These are phyloP conservation scores for Serrognathus titanus DNA, from an alignment of 2,888 invertebrate genomes.

Conservation along the genomic window DNA sequence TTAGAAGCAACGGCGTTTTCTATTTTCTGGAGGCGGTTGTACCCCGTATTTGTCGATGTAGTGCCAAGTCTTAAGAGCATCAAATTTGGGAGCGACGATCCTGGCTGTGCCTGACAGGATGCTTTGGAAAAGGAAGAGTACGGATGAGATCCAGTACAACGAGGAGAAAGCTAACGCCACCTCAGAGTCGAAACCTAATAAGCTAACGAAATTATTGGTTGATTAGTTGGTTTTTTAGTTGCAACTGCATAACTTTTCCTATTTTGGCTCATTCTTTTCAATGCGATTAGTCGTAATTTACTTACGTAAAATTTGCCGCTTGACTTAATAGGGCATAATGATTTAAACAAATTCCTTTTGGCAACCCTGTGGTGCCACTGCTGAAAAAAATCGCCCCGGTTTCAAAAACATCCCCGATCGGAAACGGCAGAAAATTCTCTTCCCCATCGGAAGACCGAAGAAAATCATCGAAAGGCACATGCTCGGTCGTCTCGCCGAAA, in stretches of 20 bases:
- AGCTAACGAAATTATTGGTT: constrained; percentile 12
- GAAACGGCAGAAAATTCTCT: constrained; percentile 20
- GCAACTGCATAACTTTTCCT: not conserved
- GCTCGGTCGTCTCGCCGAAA: constrained; percentile 16
- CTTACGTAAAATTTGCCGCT: constrained; percentile 11
- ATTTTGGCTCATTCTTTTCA: too few species aligned
- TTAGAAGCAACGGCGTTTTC: too few species aligned
- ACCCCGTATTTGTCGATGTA: constrained; percentile 37
- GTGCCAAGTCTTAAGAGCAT: constrained; percentile 32
- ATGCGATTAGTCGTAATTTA: too few species aligned
- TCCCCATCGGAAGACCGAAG: constrained; percentile 14
- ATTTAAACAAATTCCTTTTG: constrained; percentile 30
- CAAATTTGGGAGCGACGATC: constrained; percentile 29
- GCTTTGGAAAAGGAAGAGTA: constrained; percentile 24
- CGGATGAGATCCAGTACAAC: constrained; percentile 41
- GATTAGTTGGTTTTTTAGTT: not conserved
- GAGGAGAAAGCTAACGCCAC: constrained; percentile 29
- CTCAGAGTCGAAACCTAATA: constrained; percentile 16
- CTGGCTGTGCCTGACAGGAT: constrained; percentile 32
- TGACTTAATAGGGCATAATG: constrained; percentile 21
- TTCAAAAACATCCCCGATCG: constrained; percentile 14
- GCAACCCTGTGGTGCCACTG: constrained; percentile 31
- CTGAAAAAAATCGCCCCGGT: constrained; percentile 29
- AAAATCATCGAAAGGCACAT: constrained; percentile 15
- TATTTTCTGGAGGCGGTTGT: not conserved